Evolutionary conservation across 2,888 invertebrate species (phyloP), one percentile per base, ranked within the genome.

Genomic region (Erebia epiphron): DNA sequence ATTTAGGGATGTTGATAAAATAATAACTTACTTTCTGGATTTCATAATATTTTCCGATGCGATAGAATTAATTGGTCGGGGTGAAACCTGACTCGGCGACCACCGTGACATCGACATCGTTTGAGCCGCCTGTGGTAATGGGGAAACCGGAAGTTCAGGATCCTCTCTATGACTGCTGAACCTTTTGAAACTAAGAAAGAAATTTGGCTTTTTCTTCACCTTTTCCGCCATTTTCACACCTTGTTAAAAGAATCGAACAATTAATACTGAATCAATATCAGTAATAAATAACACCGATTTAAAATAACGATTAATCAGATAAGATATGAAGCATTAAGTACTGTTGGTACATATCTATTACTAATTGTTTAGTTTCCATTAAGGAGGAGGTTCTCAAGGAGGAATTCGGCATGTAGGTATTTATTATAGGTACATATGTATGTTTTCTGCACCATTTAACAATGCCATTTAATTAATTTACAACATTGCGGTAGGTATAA

Each of bases 161-260:
- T 83, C 82, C 7, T 68, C 63, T 65, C 80, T 87, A 58, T 83
- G 81, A 73, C 86, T 86, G 67, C 86, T 88, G 84, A 86, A 88
- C 54, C 90, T 82, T 70, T 84, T 91, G n/a, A 92, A 71, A 50
- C 79, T 87, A 74, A 92, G 52, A 52, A 67, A 89, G 73, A 91
- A 86, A 9, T 85, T 80, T 2, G 85, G 84, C 62, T 84, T 90
- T 72, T 88, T 91, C 74, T 90, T 92, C 62, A 84, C 75, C 76
- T 90, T 92, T 46, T 92, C 92, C 52, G 89, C 80, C 92, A 92
- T 92, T 43, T 43, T 70, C 2, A 61, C 65, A 72, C 67, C 69
- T 58, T 66, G 14, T 61, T 50, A 46, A 43, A 56, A 62, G 50
- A 41, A 67, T 50, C 68, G 62, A 67, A 74, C 58, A 68, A 70